Evolutionary conservation across 2,113 vertebrate genomes (phyloP).

Genomic region (Poecile atricapillus): DNA sequence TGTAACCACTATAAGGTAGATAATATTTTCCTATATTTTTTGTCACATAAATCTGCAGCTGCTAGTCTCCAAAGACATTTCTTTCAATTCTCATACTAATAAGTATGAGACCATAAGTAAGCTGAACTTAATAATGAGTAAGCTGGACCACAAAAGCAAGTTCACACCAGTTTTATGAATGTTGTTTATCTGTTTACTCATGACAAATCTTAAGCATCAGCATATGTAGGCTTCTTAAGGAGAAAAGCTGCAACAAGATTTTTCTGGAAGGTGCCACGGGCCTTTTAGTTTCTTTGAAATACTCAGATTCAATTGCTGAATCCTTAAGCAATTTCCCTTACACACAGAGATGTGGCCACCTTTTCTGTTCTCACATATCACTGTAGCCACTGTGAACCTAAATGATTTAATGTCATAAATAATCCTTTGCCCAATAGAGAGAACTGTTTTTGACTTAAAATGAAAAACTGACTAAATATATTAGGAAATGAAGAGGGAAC

Average conservation of each 20-base stretch:
- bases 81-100: neutral
- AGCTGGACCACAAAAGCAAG: neutral
- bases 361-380: neutral
- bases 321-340: neutral
- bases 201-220: neutral
- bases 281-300: neutral
- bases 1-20: neutral
- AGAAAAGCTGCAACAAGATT: neutral
- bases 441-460: neutral
- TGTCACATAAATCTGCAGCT: neutral
- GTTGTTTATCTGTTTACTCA: neutral
- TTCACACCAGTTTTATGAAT: neutral
- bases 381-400: neutral
- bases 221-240: neutral
- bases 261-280: neutral
- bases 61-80: neutral
- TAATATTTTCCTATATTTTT: neutral
- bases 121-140: no score
- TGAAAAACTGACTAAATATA: neutral
- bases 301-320: neutral
- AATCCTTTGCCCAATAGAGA: neutral
- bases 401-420: neutral
- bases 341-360: neutral
- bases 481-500: neutral
- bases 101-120: no score